Evolutionary conservation across 2,888 invertebrate genomes (phyloP).

Genomic region (Aphidius colemani): DNA sequence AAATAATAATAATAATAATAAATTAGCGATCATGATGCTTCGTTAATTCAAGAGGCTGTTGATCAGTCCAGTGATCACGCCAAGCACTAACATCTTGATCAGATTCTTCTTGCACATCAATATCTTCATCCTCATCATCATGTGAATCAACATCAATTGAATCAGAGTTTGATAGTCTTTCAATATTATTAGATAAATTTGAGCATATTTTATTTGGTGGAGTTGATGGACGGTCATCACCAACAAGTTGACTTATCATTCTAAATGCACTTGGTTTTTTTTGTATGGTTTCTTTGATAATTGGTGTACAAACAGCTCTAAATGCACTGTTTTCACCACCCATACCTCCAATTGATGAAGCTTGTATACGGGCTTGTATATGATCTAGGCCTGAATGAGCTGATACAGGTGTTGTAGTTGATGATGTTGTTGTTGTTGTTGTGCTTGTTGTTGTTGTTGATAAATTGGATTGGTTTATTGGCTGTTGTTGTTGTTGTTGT

Average conservation of each 20-base stretch:
- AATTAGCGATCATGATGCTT: constrained; percentile 71
- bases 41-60: constrained; percentile 72
- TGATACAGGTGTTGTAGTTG: too few species aligned
- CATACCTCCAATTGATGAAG: constrained; percentile 66
- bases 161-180: constrained; percentile 35
- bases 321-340: constrained; percentile 92
- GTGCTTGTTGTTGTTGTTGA: constrained; percentile 50
- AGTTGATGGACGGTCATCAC: constrained; percentile 40
- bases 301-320: constrained; percentile 73
- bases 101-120: constrained; percentile 79
- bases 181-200: constrained; percentile 38
- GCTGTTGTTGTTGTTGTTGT: constrained; percentile 60
- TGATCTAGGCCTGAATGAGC: constrained; percentile 43
- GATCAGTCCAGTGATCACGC: constrained; percentile 59
- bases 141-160: constrained; percentile 39
- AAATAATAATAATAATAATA: background rate
- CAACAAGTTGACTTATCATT: constrained; percentile 57
- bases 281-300: constrained; percentile 33
- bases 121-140: constrained; percentile 71
- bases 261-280: constrained; percentile 56
- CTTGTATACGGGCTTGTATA: constrained; percentile 47
- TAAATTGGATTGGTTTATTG: constrained; percentile 33
- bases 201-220: constrained; percentile 29
- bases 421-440: too few species aligned
- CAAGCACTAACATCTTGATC: constrained; percentile 66